Percentiles rank a stretch among this genome's conserved stretches.
phyloP scores from a whole-genome alignment of 1,140 invertebrate species.

The Centruroides sculpturatus region DNA sequence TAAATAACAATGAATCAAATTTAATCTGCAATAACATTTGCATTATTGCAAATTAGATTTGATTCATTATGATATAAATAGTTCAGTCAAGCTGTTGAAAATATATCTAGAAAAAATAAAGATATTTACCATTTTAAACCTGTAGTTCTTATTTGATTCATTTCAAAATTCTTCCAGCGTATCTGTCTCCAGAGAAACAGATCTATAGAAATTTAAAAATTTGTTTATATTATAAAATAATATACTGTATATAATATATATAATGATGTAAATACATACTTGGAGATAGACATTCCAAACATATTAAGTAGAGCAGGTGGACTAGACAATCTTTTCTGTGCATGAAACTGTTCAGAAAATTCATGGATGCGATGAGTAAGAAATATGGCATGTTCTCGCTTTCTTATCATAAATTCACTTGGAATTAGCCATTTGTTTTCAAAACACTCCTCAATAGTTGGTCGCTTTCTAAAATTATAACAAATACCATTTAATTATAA shows the following conservation, averaged over 20 bases:
- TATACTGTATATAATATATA: background rate
- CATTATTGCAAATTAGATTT: too few species aligned
- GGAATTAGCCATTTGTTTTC: constrained; percentile 87
- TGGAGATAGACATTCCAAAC: constrained; percentile 6
- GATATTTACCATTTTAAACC: too few species aligned
- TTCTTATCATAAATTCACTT: constrained; percentile 81
- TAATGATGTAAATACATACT: background rate
- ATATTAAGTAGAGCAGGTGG: constrained; percentile 6
- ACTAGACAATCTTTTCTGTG: constrained; percentile 1
- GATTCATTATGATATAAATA: too few species aligned
- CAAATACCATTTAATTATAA: constrained; percentile 2
- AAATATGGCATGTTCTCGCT: constrained; percentile 70
- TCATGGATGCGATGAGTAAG: constrained; percentile 50
- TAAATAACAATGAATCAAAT: too few species aligned
- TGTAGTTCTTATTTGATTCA: too few species aligned
- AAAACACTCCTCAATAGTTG: constrained; percentile 78
- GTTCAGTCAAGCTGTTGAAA: too few species aligned
- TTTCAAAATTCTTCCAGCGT: background rate
- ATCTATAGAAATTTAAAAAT: background rate
- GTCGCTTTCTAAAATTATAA: constrained; percentile 58
- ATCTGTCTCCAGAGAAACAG: background rate
- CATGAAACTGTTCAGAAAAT: constrained; percentile 15
- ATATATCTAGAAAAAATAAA: too few species aligned
- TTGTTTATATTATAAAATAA: too few species aligned
- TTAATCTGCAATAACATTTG: too few species aligned